phyloP scores from a whole-genome alignment of 2,113 vertebrate genomes.

The Cheirogaleus medius region DNA sequence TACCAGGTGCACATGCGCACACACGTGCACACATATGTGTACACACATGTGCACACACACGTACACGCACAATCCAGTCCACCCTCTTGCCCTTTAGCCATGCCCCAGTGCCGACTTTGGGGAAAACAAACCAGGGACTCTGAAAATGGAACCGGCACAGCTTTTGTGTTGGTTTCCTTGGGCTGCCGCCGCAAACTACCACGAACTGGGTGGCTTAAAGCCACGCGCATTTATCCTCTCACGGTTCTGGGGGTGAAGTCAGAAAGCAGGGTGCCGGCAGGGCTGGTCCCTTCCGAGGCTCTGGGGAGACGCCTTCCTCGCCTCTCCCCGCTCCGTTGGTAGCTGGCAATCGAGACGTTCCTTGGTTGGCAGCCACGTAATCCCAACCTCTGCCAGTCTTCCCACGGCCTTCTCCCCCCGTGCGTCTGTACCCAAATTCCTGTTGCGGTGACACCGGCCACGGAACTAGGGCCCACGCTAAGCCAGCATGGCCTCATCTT shows the following conservation, averaged over 20 bases:
- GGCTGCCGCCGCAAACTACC: not conserved
- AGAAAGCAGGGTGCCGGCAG: not conserved
- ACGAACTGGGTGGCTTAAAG: not conserved
- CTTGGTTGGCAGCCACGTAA: not conserved
- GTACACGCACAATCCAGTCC: not conserved
- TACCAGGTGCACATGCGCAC: not conserved
- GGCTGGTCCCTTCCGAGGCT: no score
- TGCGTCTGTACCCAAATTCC: not conserved
- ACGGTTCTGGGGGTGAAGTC: not conserved
- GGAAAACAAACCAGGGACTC: not conserved
- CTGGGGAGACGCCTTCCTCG: no score
- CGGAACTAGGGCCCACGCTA: no score
- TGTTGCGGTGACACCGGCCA: not conserved
- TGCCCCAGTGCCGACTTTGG: not conserved
- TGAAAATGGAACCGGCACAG: not conserved
- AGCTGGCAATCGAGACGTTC: fast-evolving
- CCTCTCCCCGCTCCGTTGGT: not conserved
- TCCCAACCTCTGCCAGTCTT: fast-evolving
- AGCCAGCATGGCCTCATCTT: not conserved
- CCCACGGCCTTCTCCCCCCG: no score
- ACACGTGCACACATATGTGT: not conserved
- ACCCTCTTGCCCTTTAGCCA: not conserved
- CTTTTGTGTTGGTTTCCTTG: not conserved
- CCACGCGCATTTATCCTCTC: not conserved
- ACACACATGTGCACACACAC: no score